Evolutionary conservation across 2,113 vertebrate species (phyloP).

Genomic region (Sphaerodactylus townsendi): DNA sequence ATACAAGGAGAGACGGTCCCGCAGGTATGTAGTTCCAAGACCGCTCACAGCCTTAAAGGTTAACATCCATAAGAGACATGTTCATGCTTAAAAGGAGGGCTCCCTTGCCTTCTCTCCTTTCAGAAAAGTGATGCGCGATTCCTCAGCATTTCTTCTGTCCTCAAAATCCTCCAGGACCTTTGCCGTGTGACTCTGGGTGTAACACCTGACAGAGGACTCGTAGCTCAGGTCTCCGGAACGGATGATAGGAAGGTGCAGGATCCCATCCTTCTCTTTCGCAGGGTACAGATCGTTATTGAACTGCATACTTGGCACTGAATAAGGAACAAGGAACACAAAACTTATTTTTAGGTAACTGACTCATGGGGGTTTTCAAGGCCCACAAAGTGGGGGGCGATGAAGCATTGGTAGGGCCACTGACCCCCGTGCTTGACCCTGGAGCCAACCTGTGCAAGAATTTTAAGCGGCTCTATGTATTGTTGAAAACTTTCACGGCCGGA

Average conservation of each 20-base stretch:
- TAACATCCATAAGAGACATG: no score
- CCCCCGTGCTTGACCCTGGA: not conserved
- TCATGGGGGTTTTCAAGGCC: no score
- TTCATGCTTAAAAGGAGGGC: no score
- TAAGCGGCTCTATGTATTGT: no score
- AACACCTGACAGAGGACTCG: conserved; percentile 91
- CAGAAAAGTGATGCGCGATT: conserved; percentile 87
- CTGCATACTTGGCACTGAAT: conserved; percentile 95
- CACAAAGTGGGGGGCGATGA: no score
- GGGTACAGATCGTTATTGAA: conserved; percentile 85
- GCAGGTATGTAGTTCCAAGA: no score
- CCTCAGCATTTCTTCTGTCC: conserved; percentile 88
- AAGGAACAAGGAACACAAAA: not conserved
- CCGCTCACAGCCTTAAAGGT: no score
- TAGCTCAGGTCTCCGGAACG: conserved; percentile 90
- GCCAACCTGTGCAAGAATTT: not conserved
- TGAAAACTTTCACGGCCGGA: no score
- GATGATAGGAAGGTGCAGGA: conserved; percentile 83
- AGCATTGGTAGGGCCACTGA: no score
- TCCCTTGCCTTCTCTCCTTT: conserved; percentile 90
- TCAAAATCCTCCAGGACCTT: conserved; percentile 88
- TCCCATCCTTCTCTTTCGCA: conserved; percentile 84
- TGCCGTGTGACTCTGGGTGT: conserved; percentile 87
- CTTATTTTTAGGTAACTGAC: no score
- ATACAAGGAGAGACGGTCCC: no score